Percentiles rank a stretch among this genome's conserved stretches.
phyloP scores from a whole-genome alignment of 2,797 vertebrate species.

The Anguilla marmorata region DNA sequence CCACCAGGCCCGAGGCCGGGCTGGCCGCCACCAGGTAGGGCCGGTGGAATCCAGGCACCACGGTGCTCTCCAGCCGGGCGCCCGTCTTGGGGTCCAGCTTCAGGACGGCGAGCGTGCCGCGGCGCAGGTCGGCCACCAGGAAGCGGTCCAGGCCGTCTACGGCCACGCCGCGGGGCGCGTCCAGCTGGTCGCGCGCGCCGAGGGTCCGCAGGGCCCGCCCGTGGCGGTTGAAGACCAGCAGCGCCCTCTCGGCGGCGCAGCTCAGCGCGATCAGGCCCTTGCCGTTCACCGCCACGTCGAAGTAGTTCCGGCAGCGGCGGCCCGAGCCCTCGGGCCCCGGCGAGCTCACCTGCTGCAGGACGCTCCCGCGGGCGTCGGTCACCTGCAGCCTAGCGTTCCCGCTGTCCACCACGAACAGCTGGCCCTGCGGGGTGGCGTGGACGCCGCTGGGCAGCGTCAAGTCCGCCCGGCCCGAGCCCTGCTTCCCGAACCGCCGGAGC shows the following conservation, averaged over 20 bases:
- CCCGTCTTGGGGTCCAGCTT: constrained; percentile 71
- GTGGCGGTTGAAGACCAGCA: constrained; percentile 75
- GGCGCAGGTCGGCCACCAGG: constrained; percentile 75
- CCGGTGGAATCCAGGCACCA: constrained; percentile 76
- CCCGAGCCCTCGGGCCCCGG: constrained; percentile 53
- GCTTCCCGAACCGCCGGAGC: constrained; percentile 75
- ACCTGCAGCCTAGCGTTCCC: constrained; percentile 80
- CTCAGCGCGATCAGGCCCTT: constrained; percentile 77
- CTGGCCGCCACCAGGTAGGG: constrained; percentile 76
- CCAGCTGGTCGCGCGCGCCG: constrained; percentile 71
- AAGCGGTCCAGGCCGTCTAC: constrained; percentile 72
- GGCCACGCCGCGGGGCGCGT: constrained; percentile 76
- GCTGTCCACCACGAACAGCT: constrained; percentile 78
- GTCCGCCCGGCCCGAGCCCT: constrained; percentile 76
- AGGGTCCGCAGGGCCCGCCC: constrained; percentile 76
- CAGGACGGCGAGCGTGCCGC: constrained; percentile 70
- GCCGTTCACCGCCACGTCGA: constrained; percentile 76
- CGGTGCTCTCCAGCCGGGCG: constrained; percentile 67
- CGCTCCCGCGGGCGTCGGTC: constrained; percentile 68
- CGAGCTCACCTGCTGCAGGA: constrained; percentile 74
- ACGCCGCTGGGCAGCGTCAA: constrained; percentile 76
- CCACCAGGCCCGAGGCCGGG: constrained; percentile 66
- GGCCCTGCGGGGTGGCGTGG: constrained; percentile 68
- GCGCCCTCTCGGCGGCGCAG: constrained; percentile 70
- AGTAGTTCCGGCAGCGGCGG: constrained; percentile 71